A percentile compares a stretch with the other conserved stretches of the same genome.
phyloP scores from a whole-genome alignment of 2,113 vertebrate genomes.

The Sinocyclocheilus maitianheensis region DNA sequence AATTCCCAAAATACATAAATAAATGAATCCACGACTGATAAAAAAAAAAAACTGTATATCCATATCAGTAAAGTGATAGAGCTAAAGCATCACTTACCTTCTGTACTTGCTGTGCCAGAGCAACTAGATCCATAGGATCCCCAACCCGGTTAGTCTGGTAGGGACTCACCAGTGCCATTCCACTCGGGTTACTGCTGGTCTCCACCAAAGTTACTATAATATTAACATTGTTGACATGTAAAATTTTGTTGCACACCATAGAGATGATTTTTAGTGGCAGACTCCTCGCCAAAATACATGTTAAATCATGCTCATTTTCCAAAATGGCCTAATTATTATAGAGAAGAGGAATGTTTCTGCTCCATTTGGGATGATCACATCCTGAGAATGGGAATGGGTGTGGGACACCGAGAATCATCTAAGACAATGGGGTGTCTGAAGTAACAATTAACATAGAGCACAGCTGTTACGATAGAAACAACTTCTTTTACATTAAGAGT shows the following conservation, averaged over 20 bases:
- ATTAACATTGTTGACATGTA: not conserved
- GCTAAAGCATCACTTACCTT: conserved; percentile 75
- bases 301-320: no score
- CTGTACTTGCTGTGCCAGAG: conserved; percentile 87
- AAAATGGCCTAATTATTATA: no score
- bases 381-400: no score
- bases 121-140: conserved; percentile 85
- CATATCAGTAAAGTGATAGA: not conserved
- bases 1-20: not conserved
- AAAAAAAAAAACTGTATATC: not conserved
- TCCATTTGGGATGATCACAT: no score
- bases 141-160: conserved; percentile 80
- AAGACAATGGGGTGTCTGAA: no score
- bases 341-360: no score
- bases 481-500: no score
- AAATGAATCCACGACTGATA: not conserved
- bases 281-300: no score
- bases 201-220: conserved; percentile 80
- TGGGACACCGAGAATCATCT: no score
- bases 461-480: no score
- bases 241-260: not conserved
- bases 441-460: no score
- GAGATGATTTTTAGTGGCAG: not conserved
- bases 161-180: conserved; percentile 75
- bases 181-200: conserved; percentile 66